Evolutionary conservation across 1,140 invertebrate species (phyloP).

Genomic region (Ditylenchus dipsaci): DNA sequence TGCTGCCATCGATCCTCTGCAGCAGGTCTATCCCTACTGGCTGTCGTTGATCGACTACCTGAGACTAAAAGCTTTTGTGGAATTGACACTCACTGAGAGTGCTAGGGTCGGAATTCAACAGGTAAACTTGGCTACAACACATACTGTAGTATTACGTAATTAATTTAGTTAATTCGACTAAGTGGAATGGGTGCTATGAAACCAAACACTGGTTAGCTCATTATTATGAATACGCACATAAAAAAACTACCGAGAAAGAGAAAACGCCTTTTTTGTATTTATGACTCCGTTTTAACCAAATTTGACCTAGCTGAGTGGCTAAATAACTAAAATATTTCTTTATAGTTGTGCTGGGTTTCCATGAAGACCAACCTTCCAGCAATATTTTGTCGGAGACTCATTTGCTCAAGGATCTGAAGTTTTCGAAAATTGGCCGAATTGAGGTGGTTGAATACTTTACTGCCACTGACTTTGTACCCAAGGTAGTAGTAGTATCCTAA

Average conservation of each 20-base stretch:
- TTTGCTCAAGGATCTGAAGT: slow-evolving; percentile 55
- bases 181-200: slow-evolving; percentile 97
- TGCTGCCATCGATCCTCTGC: slow-evolving; percentile 49
- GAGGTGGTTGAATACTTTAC: slow-evolving; percentile 67
- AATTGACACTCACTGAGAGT: slow-evolving; percentile 78
- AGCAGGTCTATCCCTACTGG: slow-evolving; percentile 58
- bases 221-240: too few species aligned
- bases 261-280: too few species aligned
- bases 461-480: slow-evolving; percentile 68
- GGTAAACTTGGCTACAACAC: slow-evolving; percentile 39
- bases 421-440: slow-evolving; percentile 55
- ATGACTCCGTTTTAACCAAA: too few species aligned
- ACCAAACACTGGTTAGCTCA: slow-evolving; percentile 58
- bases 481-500: slow-evolving; percentile 40
- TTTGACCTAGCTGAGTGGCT: too few species aligned
- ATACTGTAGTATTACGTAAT: neutral
- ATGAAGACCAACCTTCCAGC: slow-evolving; percentile 60
- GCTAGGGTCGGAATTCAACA: slow-evolving; percentile 86
- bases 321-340: slow-evolving; percentile 65
- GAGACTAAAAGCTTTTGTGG: slow-evolving; percentile 82
- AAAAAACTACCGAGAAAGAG: too few species aligned
- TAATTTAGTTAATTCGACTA: slow-evolving; percentile 69
- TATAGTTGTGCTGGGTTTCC: slow-evolving; percentile 73
- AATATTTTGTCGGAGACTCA: slow-evolving; percentile 47
- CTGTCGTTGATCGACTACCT: slow-evolving; percentile 55